Evolutionary conservation across 1,140 invertebrate species (phyloP).

Genomic region (Drosophila dunni): DNA sequence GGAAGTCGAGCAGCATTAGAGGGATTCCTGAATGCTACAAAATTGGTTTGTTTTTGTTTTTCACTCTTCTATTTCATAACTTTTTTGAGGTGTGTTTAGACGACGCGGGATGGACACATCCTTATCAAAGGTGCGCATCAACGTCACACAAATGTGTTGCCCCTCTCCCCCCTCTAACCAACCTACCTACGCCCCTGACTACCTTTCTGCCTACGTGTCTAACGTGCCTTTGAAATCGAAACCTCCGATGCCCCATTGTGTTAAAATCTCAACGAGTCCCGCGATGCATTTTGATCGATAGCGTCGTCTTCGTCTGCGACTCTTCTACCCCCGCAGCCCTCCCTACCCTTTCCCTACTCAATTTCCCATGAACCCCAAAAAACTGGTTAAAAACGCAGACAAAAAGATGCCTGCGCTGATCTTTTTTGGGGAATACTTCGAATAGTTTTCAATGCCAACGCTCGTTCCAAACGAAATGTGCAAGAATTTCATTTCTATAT

Average conservation of each 20-base stretch:
- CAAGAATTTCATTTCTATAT: conserved; percentile 23
- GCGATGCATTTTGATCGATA: conserved; percentile 77
- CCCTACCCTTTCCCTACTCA: conserved; percentile 4
- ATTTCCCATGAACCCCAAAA: conserved; percentile 68
- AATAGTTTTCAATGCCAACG: conserved; percentile 78
- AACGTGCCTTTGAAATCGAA: conserved; percentile 74
- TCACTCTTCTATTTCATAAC: conserved; percentile 44
- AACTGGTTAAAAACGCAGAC: conserved; percentile 39
- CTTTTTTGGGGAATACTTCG: conserved; percentile 69
- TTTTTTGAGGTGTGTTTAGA: conserved; percentile 50
- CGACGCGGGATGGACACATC: conserved; percentile 49
- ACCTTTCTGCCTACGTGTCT: conserved; percentile 52
- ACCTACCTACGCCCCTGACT: conserved; percentile 7
- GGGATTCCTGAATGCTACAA: no score
- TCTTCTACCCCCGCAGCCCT: no score
- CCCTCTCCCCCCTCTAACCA: no score
- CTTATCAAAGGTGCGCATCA: conserved; percentile 80
- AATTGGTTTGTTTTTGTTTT: conserved; percentile 11
- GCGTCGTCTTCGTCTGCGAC: conserved; percentile 39
- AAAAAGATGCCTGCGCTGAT: conserved; percentile 68
- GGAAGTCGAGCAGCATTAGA: no score
- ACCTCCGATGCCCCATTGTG: conserved; percentile 69
- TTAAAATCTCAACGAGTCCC: conserved; percentile 72
- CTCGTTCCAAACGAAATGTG: conserved; percentile 12
- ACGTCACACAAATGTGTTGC: conserved; percentile 55